Evolutionary conservation across 2,797 vertebrate species (phyloP), one percentile per base, ranked within the genome.

Genomic region (Hipposideros larvatus): DNA sequence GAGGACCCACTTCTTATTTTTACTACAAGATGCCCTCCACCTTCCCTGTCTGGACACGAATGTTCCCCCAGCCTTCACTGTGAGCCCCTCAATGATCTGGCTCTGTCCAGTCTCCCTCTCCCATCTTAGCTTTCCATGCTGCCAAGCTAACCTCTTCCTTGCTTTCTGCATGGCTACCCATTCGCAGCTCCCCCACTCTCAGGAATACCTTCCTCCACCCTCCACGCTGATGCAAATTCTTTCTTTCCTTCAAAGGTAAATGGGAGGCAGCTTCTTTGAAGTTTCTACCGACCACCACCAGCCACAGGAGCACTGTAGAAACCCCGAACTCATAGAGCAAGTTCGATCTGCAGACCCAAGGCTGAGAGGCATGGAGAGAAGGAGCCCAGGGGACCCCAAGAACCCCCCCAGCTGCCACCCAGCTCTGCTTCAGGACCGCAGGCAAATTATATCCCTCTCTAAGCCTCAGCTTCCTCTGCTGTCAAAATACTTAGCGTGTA

Each of bases 101-200:
- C 46, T 59, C 24, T 19, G 43, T 18, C 51, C 22, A 26, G 4
- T 9, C 31, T 51, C 16, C 0, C 51, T n/a, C 7, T 41, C 22
- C 46, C 6, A 1, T 7, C 3, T 26, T n/a, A 63, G 53, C 8
- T 13, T 65, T 88, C 41, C 21, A 0, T 22, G 53, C 26, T 13
- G 16, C 55, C 18, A 31, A 5, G 2, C 1, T 51, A 9, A 5
- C 7, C 34, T 34, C 16, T 13, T 34, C n/a, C 26, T 46, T 7
- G 11, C 2, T 8, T 6, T 13, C 9, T 4, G 46, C 4, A 0
- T 6, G 19, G 41, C 4, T 61, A 22, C 13, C 4, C 8, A 4
- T 15, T 19, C 24, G 53, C 43, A 21, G 4, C 31, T 22, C 34
- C 66, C 41, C 14, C 3, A 0, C n/a, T 28, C 1, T 43, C 51